phyloP scores from a whole-genome alignment of 2,113 vertebrate species.

The Setophaga coronata region DNA sequence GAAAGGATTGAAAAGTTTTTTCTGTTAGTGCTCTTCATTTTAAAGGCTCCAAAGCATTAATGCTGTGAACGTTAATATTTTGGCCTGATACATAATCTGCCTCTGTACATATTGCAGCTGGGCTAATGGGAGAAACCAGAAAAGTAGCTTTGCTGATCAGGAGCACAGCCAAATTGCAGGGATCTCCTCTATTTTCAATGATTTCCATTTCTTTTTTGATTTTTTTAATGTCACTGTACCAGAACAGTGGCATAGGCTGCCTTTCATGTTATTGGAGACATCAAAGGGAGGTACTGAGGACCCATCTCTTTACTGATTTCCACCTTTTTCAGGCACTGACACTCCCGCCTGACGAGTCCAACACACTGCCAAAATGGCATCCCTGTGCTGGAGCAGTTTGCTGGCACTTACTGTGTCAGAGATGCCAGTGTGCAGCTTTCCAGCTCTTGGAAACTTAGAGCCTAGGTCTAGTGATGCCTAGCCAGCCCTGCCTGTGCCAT shows the following conservation, averaged over 20 bases:
- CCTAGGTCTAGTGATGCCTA: neutral
- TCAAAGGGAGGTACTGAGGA: neutral
- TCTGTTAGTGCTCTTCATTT: neutral
- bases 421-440: neutral
- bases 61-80: neutral
- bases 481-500: neutral
- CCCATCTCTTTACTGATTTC: neutral
- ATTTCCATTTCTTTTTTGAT: neutral
- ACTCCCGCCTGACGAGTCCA: neutral
- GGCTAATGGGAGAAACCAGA: neutral
- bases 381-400: fast-evolving
- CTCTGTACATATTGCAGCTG: neutral
- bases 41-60: conserved; percentile 4
- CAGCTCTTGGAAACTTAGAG: neutral
- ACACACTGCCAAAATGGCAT: neutral
- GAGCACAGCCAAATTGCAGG: conserved; percentile 1
- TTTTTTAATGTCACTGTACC: neutral
- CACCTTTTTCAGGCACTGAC: neutral
- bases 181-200: neutral
- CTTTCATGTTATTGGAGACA: neutral
- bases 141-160: neutral
- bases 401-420: fast-evolving
- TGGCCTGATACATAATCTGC: neutral
- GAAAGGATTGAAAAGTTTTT: neutral
- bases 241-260: neutral